Evolutionary conservation across 1,140 invertebrate genomes (phyloP), one percentile per base, ranked within the genome.

Genomic region (Acromyrmex echinatior): DNA sequence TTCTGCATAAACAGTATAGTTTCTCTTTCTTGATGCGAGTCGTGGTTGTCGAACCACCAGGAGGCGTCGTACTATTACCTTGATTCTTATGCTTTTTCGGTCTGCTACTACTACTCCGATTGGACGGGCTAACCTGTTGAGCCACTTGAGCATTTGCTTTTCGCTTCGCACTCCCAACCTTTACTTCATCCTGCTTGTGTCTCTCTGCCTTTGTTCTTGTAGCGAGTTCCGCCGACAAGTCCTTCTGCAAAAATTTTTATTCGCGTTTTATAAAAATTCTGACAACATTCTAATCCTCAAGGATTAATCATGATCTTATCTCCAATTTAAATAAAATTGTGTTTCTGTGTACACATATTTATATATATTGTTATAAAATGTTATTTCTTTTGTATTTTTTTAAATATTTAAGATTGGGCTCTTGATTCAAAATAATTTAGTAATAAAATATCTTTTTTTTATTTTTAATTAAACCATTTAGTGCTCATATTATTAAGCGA

Each of bases 1-100:
- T 99, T 92, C 98, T 97, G 94, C 99, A 99, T 28, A 99, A 96
- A 94, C 99, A 99, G 92, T 99, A 98, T 0, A 99, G 95, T 93
- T 99, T 99, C 88, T 98, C 98, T 89, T 97, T 97, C 92, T 97
- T 97, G 63, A 93, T 94, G 85, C 95, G 95, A 31, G 39, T 86
- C 6, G 93, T 78, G 12, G 93, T 87, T 4, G 93, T 86, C 14
- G 92, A 95, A 80, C 88, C 93, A 56, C 92, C 91, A 71, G 91
- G 95, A 78, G 91, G 94, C 58, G 92, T 93, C 14, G 92, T 90
- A 78, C 73, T 90, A 35, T 92, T 93, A 31, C 90, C 88, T 45
- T 92, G 93, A 14, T 92, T 90, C 60, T 91, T 93, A 86, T 92
- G 94, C 82, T 94, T 94, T 85, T 94, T 95, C 86, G 93, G 93